Evolutionary conservation across 2,888 invertebrate species (phyloP), one percentile per base, ranked within the genome.

Genomic region (Venustoraphidia nigricollis): DNA sequence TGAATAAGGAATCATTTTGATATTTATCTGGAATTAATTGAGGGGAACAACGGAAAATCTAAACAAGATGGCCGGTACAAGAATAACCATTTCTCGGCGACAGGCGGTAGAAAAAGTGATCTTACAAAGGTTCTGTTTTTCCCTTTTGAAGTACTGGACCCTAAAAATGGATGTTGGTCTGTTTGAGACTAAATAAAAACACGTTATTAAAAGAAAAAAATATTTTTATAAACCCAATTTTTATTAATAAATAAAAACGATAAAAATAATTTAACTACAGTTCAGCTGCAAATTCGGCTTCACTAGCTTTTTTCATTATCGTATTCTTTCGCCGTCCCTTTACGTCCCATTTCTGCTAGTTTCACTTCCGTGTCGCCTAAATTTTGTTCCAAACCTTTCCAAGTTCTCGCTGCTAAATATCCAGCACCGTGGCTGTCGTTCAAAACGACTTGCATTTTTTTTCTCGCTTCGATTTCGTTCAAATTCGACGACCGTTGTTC

Each of bases 381-480:
- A 52, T 81, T 78, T 57, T 83, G 88, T 58, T 93, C 86, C 46
- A 95, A 69, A 1, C 95, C 95, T 60, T 77, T 79, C 93, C 94
- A 95, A 3, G 80, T 77, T 57, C 89, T 71, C 8, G 75, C 69
- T 40, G 73, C 67, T 14, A 90, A 70, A 62, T 68, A 78, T 53
- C 77, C 80, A 11, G 77, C 78, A 3, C 81, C 81, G 49, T 75
- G 74, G 58, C 68, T 73, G 10, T 63, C 63, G 48, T 63, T 63
- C 47, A 75, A 68, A 14, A 76, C 62, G 1, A 75, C 65, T 62
- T 72, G 70, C 36, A 62, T 62, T 38, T 59, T 60, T 37, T 46
- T 49, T 56, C 69, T 73, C 54, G 71, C 60, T n/a, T 59, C 61
- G 10, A 66, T 35, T 44, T 35, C 49, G 27, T 59, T 55, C 57